Percentiles rank a stretch among this genome's conserved stretches.
phyloP scores from a whole-genome alignment of 2,113 vertebrate species.

The Lepus timidus region DNA sequence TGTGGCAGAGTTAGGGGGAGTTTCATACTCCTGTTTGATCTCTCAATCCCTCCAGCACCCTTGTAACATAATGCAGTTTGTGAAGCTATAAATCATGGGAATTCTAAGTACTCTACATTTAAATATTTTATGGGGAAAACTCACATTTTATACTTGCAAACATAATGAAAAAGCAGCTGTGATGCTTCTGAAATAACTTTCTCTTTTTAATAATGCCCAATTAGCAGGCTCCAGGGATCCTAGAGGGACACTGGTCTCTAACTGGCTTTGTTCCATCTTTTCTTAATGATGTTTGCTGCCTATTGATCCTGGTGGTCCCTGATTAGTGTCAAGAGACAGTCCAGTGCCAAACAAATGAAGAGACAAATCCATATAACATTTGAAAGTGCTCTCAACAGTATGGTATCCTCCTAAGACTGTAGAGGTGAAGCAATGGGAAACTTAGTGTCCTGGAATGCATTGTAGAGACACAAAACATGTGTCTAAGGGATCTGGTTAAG shows the following conservation, averaged over 20 bases:
- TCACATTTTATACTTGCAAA: neutral
- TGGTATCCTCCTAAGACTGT: neutral
- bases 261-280: neutral
- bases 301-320: neutral
- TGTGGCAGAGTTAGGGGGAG: neutral
- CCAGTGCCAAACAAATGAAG: neutral
- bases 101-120: neutral
- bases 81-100: no score
- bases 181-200: neutral
- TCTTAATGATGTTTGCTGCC: neutral
- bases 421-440: neutral
- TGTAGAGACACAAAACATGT: neutral
- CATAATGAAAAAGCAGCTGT: neutral
- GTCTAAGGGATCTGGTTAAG: neutral
- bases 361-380: neutral
- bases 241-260: neutral
- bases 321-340: conserved; percentile 5
- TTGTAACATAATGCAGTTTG: neutral
- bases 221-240: neutral
- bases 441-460: neutral
- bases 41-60: neutral
- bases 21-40: neutral
- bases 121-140: neutral
- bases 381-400: neutral
- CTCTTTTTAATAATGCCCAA: neutral